phyloP scores from a whole-genome alignment of 2,113 vertebrate genomes.

The Cyprinodon brontotheroides region DNA sequence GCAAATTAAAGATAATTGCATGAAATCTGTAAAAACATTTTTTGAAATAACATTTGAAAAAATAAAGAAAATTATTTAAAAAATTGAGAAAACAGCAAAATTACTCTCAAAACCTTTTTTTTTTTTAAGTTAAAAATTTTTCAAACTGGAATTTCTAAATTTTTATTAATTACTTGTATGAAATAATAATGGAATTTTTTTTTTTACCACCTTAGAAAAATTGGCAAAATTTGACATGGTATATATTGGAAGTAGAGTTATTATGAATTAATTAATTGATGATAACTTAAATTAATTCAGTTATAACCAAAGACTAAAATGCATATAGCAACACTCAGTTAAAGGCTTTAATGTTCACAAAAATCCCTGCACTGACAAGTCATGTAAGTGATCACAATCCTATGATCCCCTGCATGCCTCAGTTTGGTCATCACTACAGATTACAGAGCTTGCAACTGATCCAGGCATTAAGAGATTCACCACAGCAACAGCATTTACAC shows the following conservation, averaged over 20 bases:
- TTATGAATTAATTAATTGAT: no score
- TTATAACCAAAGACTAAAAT: not conserved
- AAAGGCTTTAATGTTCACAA: constrained; percentile 12
- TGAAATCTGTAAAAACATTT: no score
- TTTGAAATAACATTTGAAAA: no score
- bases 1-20: no score
- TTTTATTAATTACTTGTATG: no score
- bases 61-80: no score
- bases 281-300: not conserved
- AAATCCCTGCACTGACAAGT: constrained; percentile 12
- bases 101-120: no score
- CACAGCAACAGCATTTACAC: constrained; percentile 77
- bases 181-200: no score
- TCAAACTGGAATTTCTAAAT: no score
- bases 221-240: not conserved
- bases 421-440: constrained; percentile 46
- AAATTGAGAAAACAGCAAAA: no score
- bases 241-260: not conserved
- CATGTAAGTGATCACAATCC: constrained; percentile 4
- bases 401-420: constrained; percentile 41
- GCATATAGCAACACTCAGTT: not conserved
- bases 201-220: no score
- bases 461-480: constrained; percentile 64
- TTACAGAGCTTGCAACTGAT: constrained; percentile 62
- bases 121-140: no score